phyloP scores from a whole-genome alignment of 2,888 invertebrate species.

The Mylabris sibirica region DNA sequence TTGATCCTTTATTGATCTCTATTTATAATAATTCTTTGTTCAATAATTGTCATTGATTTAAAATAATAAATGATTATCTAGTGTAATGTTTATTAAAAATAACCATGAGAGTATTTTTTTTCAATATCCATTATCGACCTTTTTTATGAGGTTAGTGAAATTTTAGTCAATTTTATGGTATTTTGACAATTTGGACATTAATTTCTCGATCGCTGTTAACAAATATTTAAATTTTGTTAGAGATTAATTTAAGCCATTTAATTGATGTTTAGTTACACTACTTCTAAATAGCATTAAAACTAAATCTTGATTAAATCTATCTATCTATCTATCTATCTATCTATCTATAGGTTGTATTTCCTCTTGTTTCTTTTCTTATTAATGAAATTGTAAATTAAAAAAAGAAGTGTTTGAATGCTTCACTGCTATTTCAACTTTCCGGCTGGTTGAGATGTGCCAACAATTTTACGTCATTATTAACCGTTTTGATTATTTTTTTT shows the following conservation, averaged over 20 bases:
- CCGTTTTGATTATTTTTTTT: background rate
- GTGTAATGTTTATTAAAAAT: background rate
- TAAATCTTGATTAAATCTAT: too few species aligned
- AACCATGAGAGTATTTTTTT: background rate
- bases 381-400: slow-evolving; percentile 4
- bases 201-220: background rate
- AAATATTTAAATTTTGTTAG: background rate
- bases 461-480: slow-evolving; percentile 7
- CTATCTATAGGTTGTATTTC: too few species aligned
- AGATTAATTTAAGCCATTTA: background rate
- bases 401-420: background rate
- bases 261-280: background rate
- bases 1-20: background rate
- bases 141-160: background rate
- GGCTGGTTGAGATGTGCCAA: slow-evolving; percentile 5
- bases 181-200: background rate
- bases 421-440: slow-evolving; percentile 2
- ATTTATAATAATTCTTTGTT: background rate
- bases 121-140: background rate
- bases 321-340: too few species aligned
- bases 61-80: background rate
- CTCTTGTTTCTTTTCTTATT: too few species aligned
- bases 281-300: too few species aligned
- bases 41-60: background rate
- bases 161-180: background rate